Evolutionary conservation across 2,113 vertebrate species (phyloP), one percentile per base, ranked within the genome.

Genomic region (Channa argus): DNA sequence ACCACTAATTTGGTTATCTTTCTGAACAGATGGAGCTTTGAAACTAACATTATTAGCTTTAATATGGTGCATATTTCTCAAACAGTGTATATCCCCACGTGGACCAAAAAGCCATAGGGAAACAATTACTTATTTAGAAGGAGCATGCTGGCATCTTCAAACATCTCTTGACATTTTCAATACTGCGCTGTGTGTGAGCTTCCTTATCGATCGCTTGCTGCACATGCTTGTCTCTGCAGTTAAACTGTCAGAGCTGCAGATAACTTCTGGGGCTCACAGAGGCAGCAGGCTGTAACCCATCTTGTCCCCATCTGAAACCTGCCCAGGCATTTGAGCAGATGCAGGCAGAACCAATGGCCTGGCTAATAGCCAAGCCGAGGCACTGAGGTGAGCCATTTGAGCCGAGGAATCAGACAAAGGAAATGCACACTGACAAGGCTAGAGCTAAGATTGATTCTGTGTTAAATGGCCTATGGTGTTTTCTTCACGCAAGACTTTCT

Each of bases 201-300:
- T 8, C 50, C 37, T 8, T 68, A 89, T 91, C 2, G 88, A 92
- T 89, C 8, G 47, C 37, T 47, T 24, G 59, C 74, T 62, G 53
- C 52, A 69, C 63, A 50, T 78, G 56, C 61, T 80, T 34, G 66
- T 62, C 66, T 81, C 43, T 39, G 63, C 73, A 62, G 68, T 73
- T 78, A 51, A 80, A 72, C 65, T 74, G 83, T 86, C 82, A 83
- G 66, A 14, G 71, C 74, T 65, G 74, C 46, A 64, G 63, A 78
- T 78, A 77, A 62, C n/a, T 82, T 77, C 15, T 55, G n/a, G 67
- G n/a, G 54, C 63, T 84, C 65, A 80, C 46, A 49, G 86, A 82
- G 59, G 89, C 86, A 89, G 82, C 50, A 33, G 81, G 71, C 72
- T 86, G 80, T 71, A 86, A 84, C 82, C 59, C 55, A 68, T 80